phyloP scores from a whole-genome alignment of 1,140 invertebrate species.

The Phymorhynchus buccinoides region DNA sequence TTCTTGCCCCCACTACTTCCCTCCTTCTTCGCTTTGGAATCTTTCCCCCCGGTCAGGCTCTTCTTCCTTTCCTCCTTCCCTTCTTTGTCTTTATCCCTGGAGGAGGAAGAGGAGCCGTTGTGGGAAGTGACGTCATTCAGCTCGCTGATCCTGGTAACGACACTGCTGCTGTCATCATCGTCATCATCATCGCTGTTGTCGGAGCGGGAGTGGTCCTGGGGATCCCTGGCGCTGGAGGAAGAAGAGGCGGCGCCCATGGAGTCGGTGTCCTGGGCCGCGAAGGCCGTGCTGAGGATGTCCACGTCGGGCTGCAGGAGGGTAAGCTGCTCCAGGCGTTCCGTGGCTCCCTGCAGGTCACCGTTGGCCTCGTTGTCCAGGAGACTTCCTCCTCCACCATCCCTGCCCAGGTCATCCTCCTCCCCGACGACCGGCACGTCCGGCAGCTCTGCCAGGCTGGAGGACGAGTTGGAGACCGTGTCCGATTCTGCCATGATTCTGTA shows the following conservation, averaged over 20 bases:
- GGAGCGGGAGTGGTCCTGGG: slow-evolving; percentile 23
- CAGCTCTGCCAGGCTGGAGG: slow-evolving; percentile 11
- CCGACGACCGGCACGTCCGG: slow-evolving; percentile 31
- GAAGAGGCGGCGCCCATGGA: slow-evolving; percentile 43
- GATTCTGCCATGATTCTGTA: slow-evolving; percentile 28
- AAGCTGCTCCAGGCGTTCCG: slow-evolving; percentile 19
- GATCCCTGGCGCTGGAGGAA: slow-evolving; percentile 41
- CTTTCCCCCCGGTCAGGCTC: slow-evolving; percentile 41
- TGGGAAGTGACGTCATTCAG: slow-evolving; percentile 9
- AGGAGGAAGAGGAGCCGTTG: background rate
- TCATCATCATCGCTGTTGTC: slow-evolving; percentile 33
- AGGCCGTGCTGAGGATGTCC: slow-evolving; percentile 42
- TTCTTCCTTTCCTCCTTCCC: slow-evolving; percentile 28
- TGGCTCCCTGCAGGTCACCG: slow-evolving; percentile 24
- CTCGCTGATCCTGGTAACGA: slow-evolving; percentile 23
- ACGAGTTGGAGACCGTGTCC: slow-evolving; percentile 38
- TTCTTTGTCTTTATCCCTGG: background rate
- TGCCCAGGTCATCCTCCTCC: too few species aligned
- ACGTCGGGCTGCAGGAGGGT: slow-evolving; percentile 40
- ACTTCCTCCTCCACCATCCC: too few species aligned
- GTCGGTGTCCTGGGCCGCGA: slow-evolving; percentile 32
- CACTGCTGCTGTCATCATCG: slow-evolving; percentile 8
- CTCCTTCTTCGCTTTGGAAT: slow-evolving; percentile 30
- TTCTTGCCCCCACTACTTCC: slow-evolving; percentile 19
- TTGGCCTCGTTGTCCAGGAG: slow-evolving; percentile 24